A percentile compares a stretch with the other conserved stretches of the same genome.
Evolutionary conservation across 2,888 invertebrate species (phyloP).

Genomic region (Oscheius sp.): DNA sequence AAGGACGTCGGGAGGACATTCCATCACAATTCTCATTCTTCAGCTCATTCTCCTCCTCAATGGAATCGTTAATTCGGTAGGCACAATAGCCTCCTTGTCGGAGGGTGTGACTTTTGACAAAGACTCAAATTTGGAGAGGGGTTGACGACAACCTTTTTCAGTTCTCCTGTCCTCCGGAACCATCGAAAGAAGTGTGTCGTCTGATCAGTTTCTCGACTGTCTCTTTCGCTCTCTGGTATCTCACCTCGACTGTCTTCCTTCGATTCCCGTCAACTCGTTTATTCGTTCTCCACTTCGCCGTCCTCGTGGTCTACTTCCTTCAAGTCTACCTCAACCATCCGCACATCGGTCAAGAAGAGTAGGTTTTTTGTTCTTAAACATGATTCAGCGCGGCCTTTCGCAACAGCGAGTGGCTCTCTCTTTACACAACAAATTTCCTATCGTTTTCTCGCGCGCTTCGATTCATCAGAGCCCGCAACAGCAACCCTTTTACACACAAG

Average conservation of each 20-base stretch:
- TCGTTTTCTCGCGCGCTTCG: conserved; percentile 25
- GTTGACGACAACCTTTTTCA: conserved; percentile 38
- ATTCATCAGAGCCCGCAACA: conserved; percentile 33
- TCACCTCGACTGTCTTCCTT: conserved; percentile 67
- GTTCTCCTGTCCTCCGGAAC: conserved; percentile 33
- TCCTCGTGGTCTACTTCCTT: conserved; percentile 56
- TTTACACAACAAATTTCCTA: conserved; percentile 17
- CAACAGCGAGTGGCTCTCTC: too few species aligned
- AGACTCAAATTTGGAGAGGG: background rate
- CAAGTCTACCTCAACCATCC: conserved; percentile 68
- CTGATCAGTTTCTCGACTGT: conserved; percentile 65
- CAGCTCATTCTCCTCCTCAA: conserved; percentile 68
- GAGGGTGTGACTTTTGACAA: background rate
- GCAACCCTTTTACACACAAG: conserved; percentile 33
- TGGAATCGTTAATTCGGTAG: conserved; percentile 71
- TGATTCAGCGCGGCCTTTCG: background rate
- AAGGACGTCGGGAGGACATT: conserved; percentile 68
- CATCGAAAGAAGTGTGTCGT: conserved; percentile 49
- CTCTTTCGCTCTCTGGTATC: conserved; percentile 69
- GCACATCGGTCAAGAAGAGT: conserved; percentile 51
- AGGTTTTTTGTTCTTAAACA: conserved; percentile 9
- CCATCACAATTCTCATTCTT: conserved; percentile 67
- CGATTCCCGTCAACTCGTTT: conserved; percentile 50
- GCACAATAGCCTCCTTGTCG: conserved; percentile 6
- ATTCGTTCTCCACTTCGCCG: conserved; percentile 41